Base-by-base conservation (phyloP, 2,113 vertebrate species). In the Scomber japonicus region DNA sequence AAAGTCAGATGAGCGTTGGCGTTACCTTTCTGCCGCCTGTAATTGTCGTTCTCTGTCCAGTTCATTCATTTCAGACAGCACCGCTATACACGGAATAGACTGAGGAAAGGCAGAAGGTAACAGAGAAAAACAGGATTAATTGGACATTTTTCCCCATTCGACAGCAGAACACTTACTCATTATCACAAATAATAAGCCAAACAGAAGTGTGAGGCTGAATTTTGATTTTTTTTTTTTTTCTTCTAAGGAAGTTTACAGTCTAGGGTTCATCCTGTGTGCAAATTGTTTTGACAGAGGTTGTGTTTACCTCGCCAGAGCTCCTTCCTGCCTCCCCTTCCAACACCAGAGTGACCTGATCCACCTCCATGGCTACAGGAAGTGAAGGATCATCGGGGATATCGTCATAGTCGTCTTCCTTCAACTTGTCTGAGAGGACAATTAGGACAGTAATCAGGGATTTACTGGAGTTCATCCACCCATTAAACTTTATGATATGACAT, bases 351-450 rank as follows among this genome's bases (percentile, higher is more conserved):
- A 95, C 63, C 70, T 93, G 95, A 80, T 97, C 96, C 56, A 87
- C 79, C 46, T 96, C 96, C 81, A 93, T 91, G 62, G 95, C 74
- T 24, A 84, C 82, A 87, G 96, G 5, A 75, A 78, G 15, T 81
- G 94, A 91, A 88, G 87, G n/a, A 94, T 96, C 94, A 49, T 94
- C 95, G 65, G 88, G 67, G 74, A 96, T 93, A 3, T 96, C 96
- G 12, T 96, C 96, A 27, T 90, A 79, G 11, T 97, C 96, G 0
- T 92, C 92, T 16, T 98, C 97, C 56, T 94, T 96, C 63, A 89
- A 53, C 82, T 77, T 93, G 51, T 94, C 94, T 95, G 89, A 44
- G 61, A 56, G 48, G 19, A 73, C 55, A 67, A 63, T 21, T 0
- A 21, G 24, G 48, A 69, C 30, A 54, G 64, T 64, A 8, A 73